Percentiles rank a stretch among this genome's conserved stretches.
phyloP scores from a whole-genome alignment of 2,797 vertebrate species.

The Enteromius fasciolatus region DNA sequence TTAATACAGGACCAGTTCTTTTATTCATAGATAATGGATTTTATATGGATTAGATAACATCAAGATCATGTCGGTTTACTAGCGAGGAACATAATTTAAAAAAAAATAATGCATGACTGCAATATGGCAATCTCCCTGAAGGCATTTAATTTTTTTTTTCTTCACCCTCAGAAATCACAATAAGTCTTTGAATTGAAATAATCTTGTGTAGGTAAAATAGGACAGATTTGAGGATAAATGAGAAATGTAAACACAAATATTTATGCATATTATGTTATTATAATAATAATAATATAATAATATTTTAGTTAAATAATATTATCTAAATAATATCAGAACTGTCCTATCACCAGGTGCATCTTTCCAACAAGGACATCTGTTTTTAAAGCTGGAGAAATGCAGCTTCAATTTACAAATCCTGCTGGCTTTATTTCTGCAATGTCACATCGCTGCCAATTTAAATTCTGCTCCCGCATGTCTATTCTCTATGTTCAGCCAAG shows the following conservation, averaged over 20 bases:
- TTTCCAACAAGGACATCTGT: slow-evolving; percentile 14
- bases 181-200: background rate
- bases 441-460: slow-evolving; percentile 8
- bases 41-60: slow-evolving; percentile 39
- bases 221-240: background rate
- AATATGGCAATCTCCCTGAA: slow-evolving; percentile 47
- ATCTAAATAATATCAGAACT: background rate
- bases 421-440: slow-evolving; percentile 37
- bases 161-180: slow-evolving; percentile 16
- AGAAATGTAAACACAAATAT: background rate
- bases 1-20: background rate
- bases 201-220: background rate
- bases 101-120: slow-evolving; percentile 41
- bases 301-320: background rate
- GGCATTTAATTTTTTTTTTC: slow-evolving; percentile 33
- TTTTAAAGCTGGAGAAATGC: slow-evolving; percentile 16
- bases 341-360: background rate
- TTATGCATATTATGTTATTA: background rate
- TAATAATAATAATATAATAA: no score
- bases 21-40: slow-evolving; percentile 26
- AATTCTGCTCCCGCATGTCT: slow-evolving; percentile 30
- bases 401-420: slow-evolving; percentile 16
- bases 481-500: slow-evolving; percentile 58
- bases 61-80: slow-evolving; percentile 38
- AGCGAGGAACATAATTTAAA: slow-evolving; percentile 34